Evolutionary conservation across 1,140 invertebrate species (phyloP), one percentile per base, ranked within the genome.

Genomic region (Drosophila tsacasi): DNA sequence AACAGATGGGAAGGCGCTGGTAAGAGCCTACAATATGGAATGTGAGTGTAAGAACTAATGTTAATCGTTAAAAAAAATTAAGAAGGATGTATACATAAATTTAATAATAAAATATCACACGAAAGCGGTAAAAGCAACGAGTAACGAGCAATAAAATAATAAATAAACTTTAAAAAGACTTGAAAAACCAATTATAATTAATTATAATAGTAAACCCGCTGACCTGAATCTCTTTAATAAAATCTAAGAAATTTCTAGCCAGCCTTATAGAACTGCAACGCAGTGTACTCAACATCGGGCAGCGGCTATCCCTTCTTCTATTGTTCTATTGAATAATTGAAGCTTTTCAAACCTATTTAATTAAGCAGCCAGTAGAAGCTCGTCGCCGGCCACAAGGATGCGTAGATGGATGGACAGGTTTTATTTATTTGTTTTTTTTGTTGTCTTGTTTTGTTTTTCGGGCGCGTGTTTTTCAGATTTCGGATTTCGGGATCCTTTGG

Each of bases 331-430:
- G 61, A 71, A 81, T 81, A 81, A 81, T 81, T 81, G 73, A 81
- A 81, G 66, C 79, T 72, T 76, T 81, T 77, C 79, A 72, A 81
- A 76, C 60, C 71, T 68, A 81, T 81, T 81, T 72, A 76, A 81
- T 81, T 81, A 77, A 62, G 75, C 58, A 59, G 32, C 55, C 57
- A 61, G 60, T 32, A 59, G 44, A 39, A 59, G 44, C 52, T 57
- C 23, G 12, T 35, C 4, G 52, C 32, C 39, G 21, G 40, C 32
- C 42, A 60, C 47, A 65, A 42, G 23, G 64, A 68, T 69, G 47
- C 47, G 30, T 60, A 50, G 54, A 73, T 73, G 65, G 32, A 72
- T 71, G 69, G 37, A 60, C 55, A 73, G 67, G 67, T 57, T 68
- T 49, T 39, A 15, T 67, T 37, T 7, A n/a, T 32, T 17, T 25